Percentiles rank a stretch among this genome's conserved stretches.
These are phyloP conservation scores for Polylopha cassiicola DNA, from an alignment of 2,888 invertebrate genomes.

Conservation along the genomic window DNA sequence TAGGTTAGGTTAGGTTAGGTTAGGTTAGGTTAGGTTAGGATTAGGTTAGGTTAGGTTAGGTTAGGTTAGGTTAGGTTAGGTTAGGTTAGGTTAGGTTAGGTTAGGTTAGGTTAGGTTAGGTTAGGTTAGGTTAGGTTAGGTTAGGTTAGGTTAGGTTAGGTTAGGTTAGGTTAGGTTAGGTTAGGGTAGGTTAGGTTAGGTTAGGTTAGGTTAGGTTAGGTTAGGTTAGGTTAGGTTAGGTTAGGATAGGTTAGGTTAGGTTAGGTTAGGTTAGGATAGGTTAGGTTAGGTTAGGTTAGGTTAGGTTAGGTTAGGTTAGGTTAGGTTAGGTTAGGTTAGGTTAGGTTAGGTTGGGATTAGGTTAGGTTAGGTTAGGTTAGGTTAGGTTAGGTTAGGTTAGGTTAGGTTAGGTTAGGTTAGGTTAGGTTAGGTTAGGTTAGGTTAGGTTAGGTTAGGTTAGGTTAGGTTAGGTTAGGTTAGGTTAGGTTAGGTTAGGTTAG, in stretches of 20 bases:
- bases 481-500: constrained; percentile 25
- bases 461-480: constrained; percentile 22
- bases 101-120: constrained; percentile 24
- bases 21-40: constrained; percentile 24
- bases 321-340: constrained; percentile 24
- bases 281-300: constrained; percentile 25
- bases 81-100: constrained; percentile 24
- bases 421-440: constrained; percentile 23
- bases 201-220: constrained; percentile 21
- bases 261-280: constrained; percentile 23
- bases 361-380: constrained; percentile 22
- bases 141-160: constrained; percentile 23
- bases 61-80: constrained; percentile 24
- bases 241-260: constrained; percentile 24
- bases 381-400: constrained; percentile 23
- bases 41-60: constrained; percentile 24
- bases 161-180: constrained; percentile 26
- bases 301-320: constrained; percentile 24
- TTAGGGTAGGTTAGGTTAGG: constrained; percentile 25
- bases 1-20: constrained; percentile 23
- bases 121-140: constrained; percentile 23
- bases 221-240: constrained; percentile 20
- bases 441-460: constrained; percentile 24
- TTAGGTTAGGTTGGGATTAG: constrained; percentile 18
- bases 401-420: constrained; percentile 23